phyloP scores from a whole-genome alignment of 2,888 invertebrate genomes.

The Resseliella maxima region DNA sequence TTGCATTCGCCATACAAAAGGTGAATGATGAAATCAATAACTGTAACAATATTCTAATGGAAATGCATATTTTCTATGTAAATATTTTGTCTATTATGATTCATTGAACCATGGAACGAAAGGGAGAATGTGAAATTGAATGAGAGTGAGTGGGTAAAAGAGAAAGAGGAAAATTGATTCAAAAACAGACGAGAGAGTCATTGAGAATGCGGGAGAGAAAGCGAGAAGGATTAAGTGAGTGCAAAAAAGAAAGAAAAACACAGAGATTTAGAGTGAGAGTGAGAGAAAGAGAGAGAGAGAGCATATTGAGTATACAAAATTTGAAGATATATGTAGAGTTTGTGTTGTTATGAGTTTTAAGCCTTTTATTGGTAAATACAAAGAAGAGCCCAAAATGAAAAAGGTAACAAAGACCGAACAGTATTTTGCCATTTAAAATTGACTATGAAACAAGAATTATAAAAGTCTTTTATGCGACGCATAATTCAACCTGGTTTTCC shows the following conservation, averaged over 20 bases:
- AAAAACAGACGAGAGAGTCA: too few species aligned
- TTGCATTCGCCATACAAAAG: background rate
- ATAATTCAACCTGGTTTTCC: conserved; percentile 2
- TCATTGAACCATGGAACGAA: background rate
- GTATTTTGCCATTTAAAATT: background rate
- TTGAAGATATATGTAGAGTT: background rate
- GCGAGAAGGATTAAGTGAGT: too few species aligned
- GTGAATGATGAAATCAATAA: conserved; percentile 22
- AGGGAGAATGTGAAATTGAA: too few species aligned
- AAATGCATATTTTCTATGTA: conserved; percentile 50
- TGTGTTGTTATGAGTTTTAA: background rate
- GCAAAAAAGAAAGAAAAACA: too few species aligned
- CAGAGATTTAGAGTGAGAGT: background rate
- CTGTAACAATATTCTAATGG: conserved; percentile 42
- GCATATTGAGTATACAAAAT: background rate
- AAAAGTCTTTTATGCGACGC: background rate
- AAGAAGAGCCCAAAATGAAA: background rate
- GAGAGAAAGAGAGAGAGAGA: background rate
- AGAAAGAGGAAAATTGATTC: too few species aligned
- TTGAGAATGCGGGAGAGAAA: too few species aligned
- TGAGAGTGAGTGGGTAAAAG: background rate
- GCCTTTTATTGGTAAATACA: background rate
- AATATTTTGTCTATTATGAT: conserved; percentile 37
- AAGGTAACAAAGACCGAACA: background rate
- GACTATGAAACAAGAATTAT: background rate